These are phyloP conservation scores for Bombylius discolor DNA, from an alignment of 2,888 invertebrate species.

Conservation along the genomic window DNA sequence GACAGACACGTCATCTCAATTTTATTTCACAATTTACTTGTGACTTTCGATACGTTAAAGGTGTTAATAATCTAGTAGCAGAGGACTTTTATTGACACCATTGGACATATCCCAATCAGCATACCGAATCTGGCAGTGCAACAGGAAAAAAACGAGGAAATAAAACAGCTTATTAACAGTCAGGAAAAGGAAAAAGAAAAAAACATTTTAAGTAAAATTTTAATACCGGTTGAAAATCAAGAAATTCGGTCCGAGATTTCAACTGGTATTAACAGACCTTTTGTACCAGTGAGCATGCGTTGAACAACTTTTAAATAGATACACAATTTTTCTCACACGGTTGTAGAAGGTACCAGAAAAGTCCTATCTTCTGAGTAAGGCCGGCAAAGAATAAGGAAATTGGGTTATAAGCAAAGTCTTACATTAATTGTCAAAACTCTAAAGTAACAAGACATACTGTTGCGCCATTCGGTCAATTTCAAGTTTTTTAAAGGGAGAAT, in stretches of 20 bases:
- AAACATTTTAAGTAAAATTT: not conserved
- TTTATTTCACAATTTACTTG: not conserved
- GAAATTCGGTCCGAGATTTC: not conserved
- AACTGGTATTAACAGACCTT: not conserved
- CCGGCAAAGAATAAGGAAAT: not conserved
- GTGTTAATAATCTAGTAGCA: not conserved
- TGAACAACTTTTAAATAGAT: not conserved
- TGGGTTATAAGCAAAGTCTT: not conserved
- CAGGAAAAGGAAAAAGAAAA: not conserved
- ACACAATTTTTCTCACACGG: not conserved
- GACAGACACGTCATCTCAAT: no score
- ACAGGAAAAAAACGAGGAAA: no score
- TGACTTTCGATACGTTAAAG: not conserved
- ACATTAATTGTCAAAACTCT: conserved; percentile 6
- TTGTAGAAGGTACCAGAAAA: not conserved
- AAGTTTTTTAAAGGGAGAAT: not conserved
- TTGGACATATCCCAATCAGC: no score
- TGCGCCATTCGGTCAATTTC: not conserved
- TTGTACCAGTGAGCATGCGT: not conserved
- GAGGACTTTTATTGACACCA: not conserved
- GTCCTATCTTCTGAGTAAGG: not conserved
- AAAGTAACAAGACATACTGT: not conserved
- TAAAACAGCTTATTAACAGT: no score
- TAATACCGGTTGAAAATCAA: not conserved
- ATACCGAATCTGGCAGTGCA: no score